A percentile compares a stretch with the other conserved stretches of the same genome.
Evolutionary conservation across 2,888 invertebrate species (phyloP).

Genomic region (Lasioglossum oenotherae): DNA sequence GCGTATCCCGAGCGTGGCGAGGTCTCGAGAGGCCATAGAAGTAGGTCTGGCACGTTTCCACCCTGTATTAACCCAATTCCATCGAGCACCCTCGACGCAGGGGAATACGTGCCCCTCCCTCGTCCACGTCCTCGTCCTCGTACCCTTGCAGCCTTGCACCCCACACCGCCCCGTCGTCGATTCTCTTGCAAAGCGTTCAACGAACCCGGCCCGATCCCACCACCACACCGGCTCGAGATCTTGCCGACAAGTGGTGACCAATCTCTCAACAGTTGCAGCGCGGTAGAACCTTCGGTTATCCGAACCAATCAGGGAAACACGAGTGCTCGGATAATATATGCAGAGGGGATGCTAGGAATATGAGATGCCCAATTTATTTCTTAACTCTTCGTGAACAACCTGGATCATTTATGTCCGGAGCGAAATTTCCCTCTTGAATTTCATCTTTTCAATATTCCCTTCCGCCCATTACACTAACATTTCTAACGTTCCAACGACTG

Average conservation of each 20-base stretch:
- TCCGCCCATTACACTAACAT: no score
- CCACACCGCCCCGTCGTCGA: neutral
- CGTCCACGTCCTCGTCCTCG: neutral
- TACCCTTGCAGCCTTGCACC: neutral
- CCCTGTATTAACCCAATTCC: conserved; percentile 80
- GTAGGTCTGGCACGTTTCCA: conserved; percentile 78
- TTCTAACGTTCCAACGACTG: no score
- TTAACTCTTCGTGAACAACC: no score
- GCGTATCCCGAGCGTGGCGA: conserved; percentile 50
- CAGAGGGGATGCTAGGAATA: no score
- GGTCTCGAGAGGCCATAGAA: conserved; percentile 61
- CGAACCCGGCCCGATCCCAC: neutral
- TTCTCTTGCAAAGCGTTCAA: neutral
- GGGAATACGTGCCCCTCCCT: conserved; percentile 34
- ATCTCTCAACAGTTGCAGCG: neutral
- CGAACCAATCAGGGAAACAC: no score
- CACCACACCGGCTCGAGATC: neutral
- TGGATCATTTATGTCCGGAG: no score
- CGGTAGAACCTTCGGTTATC: neutral
- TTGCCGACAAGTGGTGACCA: neutral
- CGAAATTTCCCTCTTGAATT: no score
- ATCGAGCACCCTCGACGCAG: conserved; percentile 57
- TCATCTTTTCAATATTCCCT: no score
- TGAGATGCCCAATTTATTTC: no score
- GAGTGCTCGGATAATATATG: no score